These are phyloP conservation scores for Poeciliopsis turrubarensis DNA, from an alignment of 2,113 vertebrate genomes.

Conservation along the genomic window DNA sequence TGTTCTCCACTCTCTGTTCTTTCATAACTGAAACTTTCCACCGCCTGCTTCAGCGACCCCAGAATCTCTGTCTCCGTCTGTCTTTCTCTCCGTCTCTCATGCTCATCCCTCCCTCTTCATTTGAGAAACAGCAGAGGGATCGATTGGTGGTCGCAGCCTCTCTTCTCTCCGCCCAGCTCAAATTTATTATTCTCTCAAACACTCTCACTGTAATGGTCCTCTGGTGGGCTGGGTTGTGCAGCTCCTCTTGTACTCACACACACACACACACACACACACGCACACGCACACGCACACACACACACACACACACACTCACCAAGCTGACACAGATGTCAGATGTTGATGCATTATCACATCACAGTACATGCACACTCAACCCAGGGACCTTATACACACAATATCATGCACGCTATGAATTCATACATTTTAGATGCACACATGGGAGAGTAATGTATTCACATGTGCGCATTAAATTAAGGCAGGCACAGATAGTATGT, in stretches of 20 bases:
- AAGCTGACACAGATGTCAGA: slow-evolving; percentile 38
- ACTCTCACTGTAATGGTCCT: slow-evolving; percentile 54
- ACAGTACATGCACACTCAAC: slow-evolving; percentile 22
- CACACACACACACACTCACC: background rate
- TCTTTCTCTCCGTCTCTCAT: slow-evolving; percentile 6
- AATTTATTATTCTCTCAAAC: slow-evolving; percentile 71
- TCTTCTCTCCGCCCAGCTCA: slow-evolving; percentile 47
- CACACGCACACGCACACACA: background rate
- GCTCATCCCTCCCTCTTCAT: slow-evolving; percentile 61
- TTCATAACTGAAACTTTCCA: slow-evolving; percentile 15
- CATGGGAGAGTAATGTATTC: slow-evolving; percentile 36
- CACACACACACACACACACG: background rate
- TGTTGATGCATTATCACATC: slow-evolving; percentile 53
- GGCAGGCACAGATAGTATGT: slow-evolving; percentile 47
- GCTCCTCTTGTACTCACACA: background rate
- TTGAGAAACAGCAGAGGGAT: slow-evolving; percentile 68
- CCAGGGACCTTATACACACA: slow-evolving; percentile 17
- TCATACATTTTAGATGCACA: slow-evolving; percentile 66
- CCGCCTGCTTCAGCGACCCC: background rate
- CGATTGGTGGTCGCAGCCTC: slow-evolving; percentile 68
- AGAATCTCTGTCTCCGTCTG: slow-evolving; percentile 6
- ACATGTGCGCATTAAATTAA: slow-evolving; percentile 54
- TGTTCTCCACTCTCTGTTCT: background rate
- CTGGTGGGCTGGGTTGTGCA: slow-evolving; percentile 37
- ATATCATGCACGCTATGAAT: slow-evolving; percentile 12